phyloP scores from a whole-genome alignment of 2,888 invertebrate species.

The Dromius quadrimaculatus region DNA sequence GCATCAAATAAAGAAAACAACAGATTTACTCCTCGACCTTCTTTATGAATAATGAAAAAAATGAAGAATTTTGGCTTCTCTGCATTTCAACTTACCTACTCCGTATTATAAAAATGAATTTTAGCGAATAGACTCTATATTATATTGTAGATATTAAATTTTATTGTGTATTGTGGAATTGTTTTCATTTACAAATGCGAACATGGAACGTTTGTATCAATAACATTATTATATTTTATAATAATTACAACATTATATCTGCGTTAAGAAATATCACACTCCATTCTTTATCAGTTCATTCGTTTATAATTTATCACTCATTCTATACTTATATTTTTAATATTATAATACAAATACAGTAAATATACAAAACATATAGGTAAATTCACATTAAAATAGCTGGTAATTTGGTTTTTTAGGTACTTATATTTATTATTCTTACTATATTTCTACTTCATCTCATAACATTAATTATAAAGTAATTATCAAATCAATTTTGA shows the following conservation, averaged over 20 bases:
- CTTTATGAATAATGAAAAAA: slow-evolving; percentile 20
- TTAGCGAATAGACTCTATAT: neutral
- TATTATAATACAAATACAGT: slow-evolving; percentile 55
- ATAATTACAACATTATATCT: slow-evolving; percentile 46
- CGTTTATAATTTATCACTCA: slow-evolving; percentile 54
- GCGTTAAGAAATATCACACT: slow-evolving; percentile 52
- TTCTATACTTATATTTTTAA: slow-evolving; percentile 50
- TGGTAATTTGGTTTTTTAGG: slow-evolving; percentile 54
- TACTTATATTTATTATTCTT: slow-evolving; percentile 51
- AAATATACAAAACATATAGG: slow-evolving; percentile 59
- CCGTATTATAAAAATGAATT: neutral
- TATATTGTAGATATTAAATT: slow-evolving; percentile 43
- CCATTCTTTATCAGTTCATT: slow-evolving; percentile 45
- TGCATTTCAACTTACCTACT: slow-evolving; percentile 1
- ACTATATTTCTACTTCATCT: slow-evolving; percentile 18
- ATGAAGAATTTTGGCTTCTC: slow-evolving; percentile 6
- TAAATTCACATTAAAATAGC: slow-evolving; percentile 58
- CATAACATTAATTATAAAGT: neutral
- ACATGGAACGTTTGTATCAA: slow-evolving; percentile 56
- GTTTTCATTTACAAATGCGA: slow-evolving; percentile 55
- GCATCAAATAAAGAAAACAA: slow-evolving; percentile 5
- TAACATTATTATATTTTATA: slow-evolving; percentile 53
- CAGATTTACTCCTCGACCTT: slow-evolving; percentile 41
- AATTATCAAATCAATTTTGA: no score
- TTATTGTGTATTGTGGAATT: slow-evolving; percentile 44